phyloP scores from a whole-genome alignment of 2,797 vertebrate species.

The Amphiprion clarkii region DNA sequence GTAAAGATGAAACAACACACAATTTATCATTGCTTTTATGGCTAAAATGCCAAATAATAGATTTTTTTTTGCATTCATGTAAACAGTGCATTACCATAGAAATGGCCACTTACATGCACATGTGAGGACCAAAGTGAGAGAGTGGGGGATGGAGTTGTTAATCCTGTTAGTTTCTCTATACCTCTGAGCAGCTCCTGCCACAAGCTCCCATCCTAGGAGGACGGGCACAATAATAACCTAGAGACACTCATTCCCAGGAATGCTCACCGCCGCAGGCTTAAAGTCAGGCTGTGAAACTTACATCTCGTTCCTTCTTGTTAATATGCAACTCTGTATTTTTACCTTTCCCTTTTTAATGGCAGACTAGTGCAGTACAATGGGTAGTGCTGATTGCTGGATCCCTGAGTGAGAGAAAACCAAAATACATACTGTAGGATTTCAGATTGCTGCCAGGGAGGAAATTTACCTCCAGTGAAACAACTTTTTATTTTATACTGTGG shows the following conservation, averaged over 20 bases:
- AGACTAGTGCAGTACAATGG: conserved; percentile 27
- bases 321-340: conserved; percentile 64
- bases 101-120: conserved; percentile 76
- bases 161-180: conserved; percentile 79
- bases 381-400: conserved; percentile 57
- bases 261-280: conserved; percentile 59
- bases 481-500: conserved; percentile 27
- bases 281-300: conserved; percentile 48
- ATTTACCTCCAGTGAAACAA: conserved; percentile 25
- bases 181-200: conserved; percentile 60
- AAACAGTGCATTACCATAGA: conserved; percentile 84
- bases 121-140: conserved; percentile 62
- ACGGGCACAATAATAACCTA: conserved; percentile 66
- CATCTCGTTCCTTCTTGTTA: conserved; percentile 58
- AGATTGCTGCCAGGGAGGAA: conserved; percentile 28
- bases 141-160: conserved; percentile 70
- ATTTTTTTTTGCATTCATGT: conserved; percentile 67
- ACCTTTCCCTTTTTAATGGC: conserved; percentile 37
- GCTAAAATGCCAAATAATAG: conserved; percentile 75
- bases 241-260: conserved; percentile 61
- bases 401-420: conserved; percentile 40
- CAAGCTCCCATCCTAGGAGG: conserved; percentile 62
- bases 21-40: conserved; percentile 72
- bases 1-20: conserved; percentile 46
- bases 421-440: conserved; percentile 52